Evolutionary conservation across 2,797 vertebrate species (phyloP), one percentile per base, ranked within the genome.

Genomic region (Remorina albescens): DNA sequence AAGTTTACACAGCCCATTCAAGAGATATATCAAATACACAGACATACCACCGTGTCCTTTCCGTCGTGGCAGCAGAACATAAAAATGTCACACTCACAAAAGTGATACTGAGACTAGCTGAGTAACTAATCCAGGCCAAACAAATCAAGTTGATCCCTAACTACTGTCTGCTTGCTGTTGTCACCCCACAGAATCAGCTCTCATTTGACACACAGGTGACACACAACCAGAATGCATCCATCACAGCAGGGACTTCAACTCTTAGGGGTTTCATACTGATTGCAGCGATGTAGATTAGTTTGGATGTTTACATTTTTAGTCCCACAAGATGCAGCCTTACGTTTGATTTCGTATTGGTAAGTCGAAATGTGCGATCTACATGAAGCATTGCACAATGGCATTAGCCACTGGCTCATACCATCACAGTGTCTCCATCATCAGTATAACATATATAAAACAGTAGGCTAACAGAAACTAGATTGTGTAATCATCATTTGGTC

Each of bases 151-250:
- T 63, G 66, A 81, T 75, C 73, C 57, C 26, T 55, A 77, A 77
- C 79, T 25, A 28, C 49, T 62, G 50, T 63, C 46, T 19, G 55
- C 56, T 70, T 41, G 16, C 28, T 49, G 69, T 58, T 80, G 71
- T 81, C 72, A 49, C 64, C 44, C 42, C 18, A 47, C 82, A 67
- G 70, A 71, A 64, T 54, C 76, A 25, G 57, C 57, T 74, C 81
- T 81, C 59, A 70, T 90, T 84, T 85, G 67, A 70, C 64, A 76
- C 42, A 70, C 74, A 62, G 54, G 49, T 36, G 60, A 82, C 78
- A 68, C 61, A 19, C 49, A 54, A 53, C 57, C 51, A 30, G 66
- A 84, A 78, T 70, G 66, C 57, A 41, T 53, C 28, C 36, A 71
- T 44, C 74, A 30, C 83, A 64, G 74, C 53, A n/a, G 74, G 86